phyloP scores from a whole-genome alignment of 2,888 invertebrate species.

The Conomelus anceps region DNA sequence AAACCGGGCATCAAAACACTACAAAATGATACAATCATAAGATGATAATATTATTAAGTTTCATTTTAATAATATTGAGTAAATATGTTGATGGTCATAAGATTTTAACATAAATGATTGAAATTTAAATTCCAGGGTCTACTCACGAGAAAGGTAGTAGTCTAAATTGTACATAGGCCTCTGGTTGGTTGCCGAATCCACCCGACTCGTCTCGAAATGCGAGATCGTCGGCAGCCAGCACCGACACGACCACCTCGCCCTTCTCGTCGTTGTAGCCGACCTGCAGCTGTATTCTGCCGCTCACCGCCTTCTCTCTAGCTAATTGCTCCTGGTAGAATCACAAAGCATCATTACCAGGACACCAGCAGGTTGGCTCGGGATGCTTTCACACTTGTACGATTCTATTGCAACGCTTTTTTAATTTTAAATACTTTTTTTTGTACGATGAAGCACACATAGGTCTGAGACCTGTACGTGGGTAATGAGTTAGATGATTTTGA shows the following conservation, averaged over 20 bases:
- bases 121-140: neutral
- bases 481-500: too few relatives aligned
- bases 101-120: too few relatives aligned
- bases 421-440: too few relatives aligned
- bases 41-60: neutral
- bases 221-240: constrained; percentile 79
- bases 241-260: constrained; percentile 73
- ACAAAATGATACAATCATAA: too few relatives aligned
- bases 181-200: constrained; percentile 70
- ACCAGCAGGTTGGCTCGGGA: too few relatives aligned
- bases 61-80: too few relatives aligned
- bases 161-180: constrained; percentile 77
- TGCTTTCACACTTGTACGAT: too few relatives aligned
- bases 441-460: too few relatives aligned
- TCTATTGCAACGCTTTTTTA: too few relatives aligned
- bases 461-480: too few relatives aligned
- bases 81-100: too few relatives aligned
- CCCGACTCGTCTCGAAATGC: constrained; percentile 69
- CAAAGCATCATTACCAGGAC: neutral
- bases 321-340: constrained; percentile 53
- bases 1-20: too few relatives aligned
- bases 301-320: constrained; percentile 64
- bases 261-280: constrained; percentile 83
- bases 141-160: constrained; percentile 73
- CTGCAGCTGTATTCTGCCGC: constrained; percentile 78